Conservation (phyloP, 2,113 vertebrate genomes). For the Axis porcinus region DNA sequence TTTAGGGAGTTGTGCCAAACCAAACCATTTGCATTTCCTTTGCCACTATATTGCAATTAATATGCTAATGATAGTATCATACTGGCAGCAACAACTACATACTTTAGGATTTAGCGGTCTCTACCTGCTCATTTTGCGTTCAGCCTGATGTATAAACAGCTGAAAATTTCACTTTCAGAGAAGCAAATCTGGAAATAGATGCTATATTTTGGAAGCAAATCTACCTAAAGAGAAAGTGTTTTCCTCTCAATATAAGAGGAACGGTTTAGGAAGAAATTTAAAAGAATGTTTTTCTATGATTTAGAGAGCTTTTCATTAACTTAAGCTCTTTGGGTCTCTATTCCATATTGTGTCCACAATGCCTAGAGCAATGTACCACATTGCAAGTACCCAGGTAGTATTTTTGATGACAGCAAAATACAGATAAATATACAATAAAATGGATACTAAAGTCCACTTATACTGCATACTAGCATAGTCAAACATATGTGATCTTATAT, state of each 20-base stretch:
- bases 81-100: background rate
- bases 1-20: constrained; percentile 6
- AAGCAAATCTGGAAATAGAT: background rate
- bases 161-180: constrained; percentile 2
- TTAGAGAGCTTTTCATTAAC: background rate
- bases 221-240: background rate
- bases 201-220: background rate
- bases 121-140: constrained; percentile 53
- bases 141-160: constrained; percentile 16
- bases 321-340: background rate
- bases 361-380: background rate
- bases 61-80: constrained; percentile 55
- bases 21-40: constrained; percentile 26
- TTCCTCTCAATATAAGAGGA: background rate
- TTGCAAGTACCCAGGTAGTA: background rate
- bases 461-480: accelerated
- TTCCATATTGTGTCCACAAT: background rate
- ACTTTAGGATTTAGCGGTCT: constrained; percentile 35
- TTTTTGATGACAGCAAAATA: background rate
- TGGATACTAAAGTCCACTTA: background rate
- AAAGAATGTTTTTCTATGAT: background rate
- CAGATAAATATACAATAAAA: background rate
- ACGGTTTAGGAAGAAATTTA: background rate
- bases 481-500: background rate
- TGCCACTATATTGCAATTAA: constrained; percentile 42